A percentile compares a stretch with the other conserved stretches of the same genome.
These are phyloP conservation scores for Furcula furcula DNA, from an alignment of 2,888 invertebrate genomes.

Conservation along the genomic window DNA sequence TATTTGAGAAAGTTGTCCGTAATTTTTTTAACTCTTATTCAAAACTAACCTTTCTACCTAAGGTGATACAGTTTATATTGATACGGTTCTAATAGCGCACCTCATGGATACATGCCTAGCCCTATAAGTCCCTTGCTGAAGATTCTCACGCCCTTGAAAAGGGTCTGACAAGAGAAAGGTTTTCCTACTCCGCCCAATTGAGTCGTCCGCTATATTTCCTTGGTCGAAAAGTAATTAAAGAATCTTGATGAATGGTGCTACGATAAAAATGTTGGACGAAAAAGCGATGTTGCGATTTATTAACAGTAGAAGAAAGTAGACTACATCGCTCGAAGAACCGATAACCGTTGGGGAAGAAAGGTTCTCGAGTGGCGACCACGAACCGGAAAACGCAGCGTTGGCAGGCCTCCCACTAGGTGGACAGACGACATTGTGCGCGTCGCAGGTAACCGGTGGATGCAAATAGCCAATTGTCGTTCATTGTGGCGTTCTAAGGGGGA, in stretches of 20 bases:
- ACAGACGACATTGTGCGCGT: no score
- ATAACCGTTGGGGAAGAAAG: no score
- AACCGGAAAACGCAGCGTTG: no score
- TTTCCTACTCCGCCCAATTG: slow-evolving; percentile 32
- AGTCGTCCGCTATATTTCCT: slow-evolving; percentile 21
- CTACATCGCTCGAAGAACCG: no score
- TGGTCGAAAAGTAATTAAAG: not conserved
- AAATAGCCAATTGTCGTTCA: no score
- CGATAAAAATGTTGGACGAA: no score
- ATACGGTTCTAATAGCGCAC: slow-evolving; percentile 1
- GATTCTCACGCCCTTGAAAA: slow-evolving; percentile 45
- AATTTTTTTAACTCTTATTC: not conserved
- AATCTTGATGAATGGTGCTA: not conserved
- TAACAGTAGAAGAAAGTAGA: no score
- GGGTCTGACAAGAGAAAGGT: slow-evolving; percentile 43
- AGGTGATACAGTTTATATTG: slow-evolving; percentile 17
- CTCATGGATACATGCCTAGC: slow-evolving; percentile 23
- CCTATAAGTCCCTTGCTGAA: slow-evolving; percentile 32
- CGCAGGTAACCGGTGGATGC: no score
- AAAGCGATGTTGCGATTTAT: no score
- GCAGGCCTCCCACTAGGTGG: no score
- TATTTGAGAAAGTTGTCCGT: slow-evolving; percentile 26
- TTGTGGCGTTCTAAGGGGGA: no score
- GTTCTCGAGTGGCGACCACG: no score
- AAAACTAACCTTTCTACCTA: slow-evolving; percentile 1